phyloP scores from a whole-genome alignment of 1,140 invertebrate species.

The Musca vetustissima region DNA sequence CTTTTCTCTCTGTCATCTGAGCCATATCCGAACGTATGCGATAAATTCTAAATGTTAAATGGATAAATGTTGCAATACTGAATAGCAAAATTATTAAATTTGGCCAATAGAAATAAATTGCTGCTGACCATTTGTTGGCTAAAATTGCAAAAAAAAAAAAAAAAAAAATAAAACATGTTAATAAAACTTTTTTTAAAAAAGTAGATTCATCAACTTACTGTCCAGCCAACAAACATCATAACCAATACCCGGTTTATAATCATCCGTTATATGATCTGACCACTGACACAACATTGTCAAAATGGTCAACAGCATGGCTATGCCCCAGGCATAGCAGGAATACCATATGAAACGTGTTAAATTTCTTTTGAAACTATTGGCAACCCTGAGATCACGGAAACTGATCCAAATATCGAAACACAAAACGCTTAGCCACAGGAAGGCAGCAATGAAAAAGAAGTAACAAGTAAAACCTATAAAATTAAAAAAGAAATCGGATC shows the following conservation, averaged over 20 bases:
- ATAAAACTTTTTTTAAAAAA: too few species aligned
- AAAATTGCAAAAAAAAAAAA: background rate
- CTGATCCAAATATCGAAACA: conserved; percentile 74
- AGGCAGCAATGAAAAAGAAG: conserved; percentile 71
- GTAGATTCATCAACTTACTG: conserved; percentile 56
- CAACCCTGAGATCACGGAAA: conserved; percentile 57
- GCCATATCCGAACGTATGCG: conserved; percentile 60
- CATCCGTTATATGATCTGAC: conserved; percentile 41
- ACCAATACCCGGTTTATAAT: conserved; percentile 59
- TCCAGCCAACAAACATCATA: conserved; percentile 61
- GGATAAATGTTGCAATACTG: conserved; percentile 69
- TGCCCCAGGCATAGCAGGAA: conserved; percentile 71
- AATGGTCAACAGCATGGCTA: conserved; percentile 57
- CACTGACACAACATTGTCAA: conserved; percentile 58
- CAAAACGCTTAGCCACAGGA: conserved; percentile 77
- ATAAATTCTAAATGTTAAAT: conserved; percentile 67
- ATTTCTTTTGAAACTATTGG: conserved; percentile 36
- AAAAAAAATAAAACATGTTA: background rate
- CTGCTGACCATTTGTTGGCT: conserved; percentile 43
- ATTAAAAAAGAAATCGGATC: background rate
- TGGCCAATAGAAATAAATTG: conserved; percentile 73
- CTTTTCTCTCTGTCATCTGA: conserved; percentile 58
- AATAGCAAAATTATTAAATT: conserved; percentile 67
- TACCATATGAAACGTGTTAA: conserved; percentile 63
- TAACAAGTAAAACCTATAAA: conserved; percentile 65